Evolutionary conservation across 23 tunicate genomes (phyloP), one percentile per base, ranked within the genome.

Genomic region (Diplosoma virens): DNA sequence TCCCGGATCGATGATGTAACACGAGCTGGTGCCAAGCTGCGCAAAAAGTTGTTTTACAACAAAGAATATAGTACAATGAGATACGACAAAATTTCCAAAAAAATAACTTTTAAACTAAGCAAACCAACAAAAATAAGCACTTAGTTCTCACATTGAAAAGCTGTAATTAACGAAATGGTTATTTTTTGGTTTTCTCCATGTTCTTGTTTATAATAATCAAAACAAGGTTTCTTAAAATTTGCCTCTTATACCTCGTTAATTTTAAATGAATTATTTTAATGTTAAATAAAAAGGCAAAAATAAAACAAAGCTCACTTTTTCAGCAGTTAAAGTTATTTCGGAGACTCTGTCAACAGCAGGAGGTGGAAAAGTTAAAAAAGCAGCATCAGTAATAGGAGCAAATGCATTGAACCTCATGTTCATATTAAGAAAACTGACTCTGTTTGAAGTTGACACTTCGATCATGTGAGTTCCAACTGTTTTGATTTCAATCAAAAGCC

Each of bases 11-110:
- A 82, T 52, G 3, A 64, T 24, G 41, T 54, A 74, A 29, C 87
- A 82, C 14, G 87, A 74, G 47, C 65, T 48, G 1, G 87, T 74
- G 31, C 87, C 87, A 47, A 82, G 26, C 87, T 82, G 74, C 34
- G 21, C 34, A 29, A 27, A 3, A 61, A 61, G 9, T 41, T 41
- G 50, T 7, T 41, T 41, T 41, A 7, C 9, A 41, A 41, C n/a
- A n/a, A n/a, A n/a, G n/a, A n/a, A n/a, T n/a, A n/a, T n/a, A n/a
- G n/a, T n/a, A n/a, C n/a, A n/a, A n/a, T n/a, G n/a, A n/a, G n/a
- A n/a, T n/a, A n/a, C n/a, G n/a, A n/a, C n/a, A n/a, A n/a, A n/a
- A n/a, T n/a, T n/a, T n/a, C n/a, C n/a, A n/a, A n/a, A n/a, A n/a
- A n/a, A n/a, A n/a, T n/a, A n/a, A n/a, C n/a, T n/a, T n/a, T n/a